Base-by-base conservation (phyloP, 2,888 invertebrate species). In the Drosophila eohydei region DNA sequence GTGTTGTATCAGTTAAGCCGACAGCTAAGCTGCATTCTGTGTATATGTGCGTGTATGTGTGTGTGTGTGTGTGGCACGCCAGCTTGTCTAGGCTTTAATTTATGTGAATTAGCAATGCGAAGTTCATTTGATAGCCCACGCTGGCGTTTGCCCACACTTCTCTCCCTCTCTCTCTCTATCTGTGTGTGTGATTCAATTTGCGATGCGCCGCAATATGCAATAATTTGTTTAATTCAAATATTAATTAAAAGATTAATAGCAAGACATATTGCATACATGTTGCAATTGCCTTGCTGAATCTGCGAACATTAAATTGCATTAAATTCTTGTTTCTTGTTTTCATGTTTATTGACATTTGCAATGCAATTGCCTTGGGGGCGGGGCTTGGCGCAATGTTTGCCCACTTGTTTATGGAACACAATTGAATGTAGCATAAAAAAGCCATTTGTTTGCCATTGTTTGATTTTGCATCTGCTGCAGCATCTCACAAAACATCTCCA, bases 91-190 rank as follows among this genome's bases (percentile, higher is more conserved):
- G 69, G 58, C 71, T 66, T 70, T 89, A 91, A 90, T 90, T 91
- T 91, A 90, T 91, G 91, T 77, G 90, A 84, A 83, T 90, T 88
- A 81, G 80, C 84, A 83, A 84, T 87, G 71, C 87, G 83, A 85
- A 83, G 88, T 90, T 91, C 82, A 83, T 79, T 85, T 81, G 78
- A 81, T 80, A 72, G 83, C 88, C 74, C 71, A 83, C 73, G 76
- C 74, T 60, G 54, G 46, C 43, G 46, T 46, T 46, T 46, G 28
- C 44, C 44, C 44, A 46, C 44, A 46, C 44, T 14, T 50, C 32
- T 38, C 14, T 55, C 40, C 40, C 26, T 32, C 52, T 55, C 43
- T 44, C 48, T 50, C 51, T 58, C 30, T 61, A 16, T 58, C 14
- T 38, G 38, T 54, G 43, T 57, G 56, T 60, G 41, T 67, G 51